A percentile compares a stretch with the other conserved stretches of the same genome.
These are phyloP conservation scores for Bombus ignitus DNA, from an alignment of 1,140 invertebrate genomes.

Conservation along the genomic window DNA sequence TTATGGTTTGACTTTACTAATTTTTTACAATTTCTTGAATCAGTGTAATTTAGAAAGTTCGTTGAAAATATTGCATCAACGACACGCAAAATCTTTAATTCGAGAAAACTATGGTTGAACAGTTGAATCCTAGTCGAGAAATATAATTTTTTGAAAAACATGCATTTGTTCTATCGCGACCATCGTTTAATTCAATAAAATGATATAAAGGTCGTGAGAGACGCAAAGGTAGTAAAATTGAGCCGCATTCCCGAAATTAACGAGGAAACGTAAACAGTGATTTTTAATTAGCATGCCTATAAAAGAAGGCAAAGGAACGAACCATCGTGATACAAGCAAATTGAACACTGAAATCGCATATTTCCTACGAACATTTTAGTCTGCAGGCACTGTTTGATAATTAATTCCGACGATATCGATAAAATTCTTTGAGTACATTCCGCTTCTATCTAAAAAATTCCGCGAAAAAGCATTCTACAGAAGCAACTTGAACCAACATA, in stretches of 20 bases:
- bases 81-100: background rate
- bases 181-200: too few relatives aligned
- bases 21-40: too few relatives aligned
- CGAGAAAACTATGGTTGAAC: background rate
- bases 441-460: slow-evolving; percentile 59
- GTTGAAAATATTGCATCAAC: too few relatives aligned
- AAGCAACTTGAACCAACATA: slow-evolving; percentile 52
- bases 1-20: too few relatives aligned
- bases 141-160: background rate
- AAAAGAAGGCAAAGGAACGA: background rate
- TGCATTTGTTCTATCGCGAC: background rate
- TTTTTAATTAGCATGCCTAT: background rate
- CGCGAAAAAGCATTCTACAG: slow-evolving; percentile 24
- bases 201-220: too few relatives aligned
- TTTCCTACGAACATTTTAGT: slow-evolving; percentile 5
- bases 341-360: background rate
- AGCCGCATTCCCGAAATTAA: background rate
- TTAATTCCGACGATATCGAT: slow-evolving; percentile 66
- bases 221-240: too few relatives aligned
- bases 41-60: too few relatives aligned
- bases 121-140: background rate
- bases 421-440: slow-evolving; percentile 64
- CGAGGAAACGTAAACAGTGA: too few relatives aligned
- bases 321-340: background rate
- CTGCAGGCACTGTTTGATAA: slow-evolving; percentile 29